Evolutionary conservation across 2,113 vertebrate species (phyloP).

Genomic region (Nymphicus hollandicus): DNA sequence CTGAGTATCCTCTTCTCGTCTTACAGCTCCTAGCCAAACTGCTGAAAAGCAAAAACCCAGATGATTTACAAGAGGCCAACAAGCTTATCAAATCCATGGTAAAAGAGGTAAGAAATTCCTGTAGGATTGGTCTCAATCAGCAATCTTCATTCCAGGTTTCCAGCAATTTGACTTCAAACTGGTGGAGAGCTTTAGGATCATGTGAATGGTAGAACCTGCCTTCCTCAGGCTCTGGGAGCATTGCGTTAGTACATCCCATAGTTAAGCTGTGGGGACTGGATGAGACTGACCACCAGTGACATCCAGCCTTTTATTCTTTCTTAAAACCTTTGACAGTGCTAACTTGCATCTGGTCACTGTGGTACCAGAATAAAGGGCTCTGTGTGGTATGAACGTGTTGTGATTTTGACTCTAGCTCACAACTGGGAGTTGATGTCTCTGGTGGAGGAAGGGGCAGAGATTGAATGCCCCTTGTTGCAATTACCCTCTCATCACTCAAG

Average conservation of each 20-base stretch:
- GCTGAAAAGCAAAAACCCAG: conserved; percentile 94
- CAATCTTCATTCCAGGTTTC: neutral
- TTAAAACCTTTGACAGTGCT: neutral
- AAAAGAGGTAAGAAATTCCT: conserved; percentile 84
- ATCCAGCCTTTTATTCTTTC: neutral
- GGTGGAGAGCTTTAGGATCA: neutral
- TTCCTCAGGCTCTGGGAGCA: neutral
- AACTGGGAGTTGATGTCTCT: neutral
- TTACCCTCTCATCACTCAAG: neutral
- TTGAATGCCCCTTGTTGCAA: neutral
- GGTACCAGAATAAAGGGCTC: neutral
- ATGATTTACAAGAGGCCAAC: conserved; percentile 94
- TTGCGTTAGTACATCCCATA: neutral
- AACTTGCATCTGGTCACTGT: neutral
- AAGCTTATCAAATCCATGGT: conserved; percentile 97
- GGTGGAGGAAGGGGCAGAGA: neutral
- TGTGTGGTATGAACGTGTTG: neutral
- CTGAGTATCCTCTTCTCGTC: neutral
- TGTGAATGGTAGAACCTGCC: neutral
- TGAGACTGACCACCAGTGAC: neutral
- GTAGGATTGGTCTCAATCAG: neutral
- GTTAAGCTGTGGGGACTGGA: neutral
- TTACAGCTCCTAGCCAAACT: conserved; percentile 86
- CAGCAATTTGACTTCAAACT: neutral
- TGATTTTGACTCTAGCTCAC: neutral